Evolutionary conservation across 2,888 invertebrate genomes (phyloP), one percentile per base, ranked within the genome.

Genomic region (Camponotus fellah): DNA sequence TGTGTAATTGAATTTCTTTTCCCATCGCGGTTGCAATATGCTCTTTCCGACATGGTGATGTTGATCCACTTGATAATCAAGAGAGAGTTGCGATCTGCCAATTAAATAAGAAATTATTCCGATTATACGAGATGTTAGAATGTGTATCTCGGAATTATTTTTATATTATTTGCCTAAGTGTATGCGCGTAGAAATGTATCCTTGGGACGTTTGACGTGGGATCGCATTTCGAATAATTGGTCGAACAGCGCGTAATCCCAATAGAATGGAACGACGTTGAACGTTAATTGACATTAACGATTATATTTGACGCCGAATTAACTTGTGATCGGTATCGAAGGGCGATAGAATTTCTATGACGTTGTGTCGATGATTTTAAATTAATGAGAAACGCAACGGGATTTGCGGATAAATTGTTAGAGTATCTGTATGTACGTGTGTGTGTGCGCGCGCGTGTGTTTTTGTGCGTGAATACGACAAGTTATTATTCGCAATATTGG

Each of bases 101-200:
- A 87, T 88, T 89, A 89, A 85, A 85, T 88, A 89, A 88, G 81
- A 85, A 80, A 86, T 86, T 88, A 53, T 53, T 72, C 79, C 76
- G 80, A 91, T 64, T 85, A 84, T 53, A 53, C 80, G 83, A 86
- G 82, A 60, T 81, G 69, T 69, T 84, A 69, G 76, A 79, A 82
- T 34, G 85, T 84, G 90, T 40, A 34, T 76, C 85, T 88, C 83
- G 86, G 87, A 92, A 89, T 92, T 90, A 92, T 92, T 93, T 93
- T 91, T 91, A 77, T 90, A 91, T 92, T 85, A 88, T 92, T 92
- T 92, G 84, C 86, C 89, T 88, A 86, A 86, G 86, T 89, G 83
- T 88, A 87, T n/a, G 49, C 72, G 81, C 85, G 82, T 86, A 80
- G 81, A 62, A 21, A 81, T 53, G 81, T 83, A 74, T 82, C 71